These are phyloP conservation scores for Rhabditophanes sp. DNA, from an alignment of 2,888 invertebrate genomes.

Conservation along the genomic window DNA sequence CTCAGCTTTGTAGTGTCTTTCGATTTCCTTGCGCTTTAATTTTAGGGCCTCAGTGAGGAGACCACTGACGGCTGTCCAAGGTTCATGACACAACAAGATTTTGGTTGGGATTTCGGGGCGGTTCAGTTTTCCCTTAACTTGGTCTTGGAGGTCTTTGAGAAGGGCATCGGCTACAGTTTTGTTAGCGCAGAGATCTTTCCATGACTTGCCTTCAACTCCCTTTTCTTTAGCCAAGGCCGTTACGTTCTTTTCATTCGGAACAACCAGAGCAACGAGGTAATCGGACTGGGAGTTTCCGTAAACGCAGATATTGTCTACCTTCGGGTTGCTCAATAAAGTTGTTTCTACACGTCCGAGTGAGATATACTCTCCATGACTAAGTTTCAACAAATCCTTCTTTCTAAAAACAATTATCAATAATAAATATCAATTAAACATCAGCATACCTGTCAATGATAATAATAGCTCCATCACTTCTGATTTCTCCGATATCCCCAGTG, in stretches of 20 bases:
- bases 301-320: conserved; percentile 91
- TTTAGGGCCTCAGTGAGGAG: conserved; percentile 95
- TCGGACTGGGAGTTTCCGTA: conserved; percentile 74
- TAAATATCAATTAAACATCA: conserved; percentile 5
- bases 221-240: conserved; percentile 60
- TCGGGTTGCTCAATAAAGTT: conserved; percentile 74
- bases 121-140: conserved; percentile 62
- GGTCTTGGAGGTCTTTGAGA: conserved; percentile 55
- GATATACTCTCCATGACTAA: conserved; percentile 93
- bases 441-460: conserved; percentile 71
- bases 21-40: conserved; percentile 84
- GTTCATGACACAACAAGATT: conserved; percentile 69
- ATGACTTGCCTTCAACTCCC: no score
- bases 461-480: conserved; percentile 78
- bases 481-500: conserved; percentile 86
- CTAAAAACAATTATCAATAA: no score
- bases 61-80: conserved; percentile 93
- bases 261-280: conserved; percentile 74
- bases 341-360: conserved; percentile 67
- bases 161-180: conserved; percentile 62
- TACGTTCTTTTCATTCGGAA: conserved; percentile 55
- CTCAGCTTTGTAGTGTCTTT: conserved; percentile 75
- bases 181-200: conserved; percentile 63
- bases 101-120: conserved; percentile 80
- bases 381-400: conserved; percentile 95